A percentile compares a stretch with the other conserved stretches of the same genome.
Evolutionary conservation across 2,888 invertebrate genomes (phyloP).

Genomic region (Acanthopleura granulata): DNA sequence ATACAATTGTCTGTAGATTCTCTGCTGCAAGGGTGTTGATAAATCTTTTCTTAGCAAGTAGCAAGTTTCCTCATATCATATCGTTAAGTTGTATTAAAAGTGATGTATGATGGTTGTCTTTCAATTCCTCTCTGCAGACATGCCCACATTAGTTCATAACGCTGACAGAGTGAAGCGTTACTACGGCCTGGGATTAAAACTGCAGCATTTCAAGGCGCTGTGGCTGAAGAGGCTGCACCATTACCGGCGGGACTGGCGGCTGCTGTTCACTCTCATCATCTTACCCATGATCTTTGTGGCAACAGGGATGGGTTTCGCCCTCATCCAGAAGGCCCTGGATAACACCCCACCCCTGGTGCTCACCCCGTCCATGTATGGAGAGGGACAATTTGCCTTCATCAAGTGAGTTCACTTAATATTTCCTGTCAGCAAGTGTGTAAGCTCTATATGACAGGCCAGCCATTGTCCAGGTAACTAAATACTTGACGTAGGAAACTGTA

Average conservation of each 20-base stretch:
- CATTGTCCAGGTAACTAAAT: too few relatives aligned
- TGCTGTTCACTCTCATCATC: slow-evolving; percentile 61
- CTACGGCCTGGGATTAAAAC: slow-evolving; percentile 34
- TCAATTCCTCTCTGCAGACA: too few relatives aligned
- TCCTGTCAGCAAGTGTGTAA: too few relatives aligned
- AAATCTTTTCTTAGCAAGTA: too few relatives aligned
- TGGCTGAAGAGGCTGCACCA: slow-evolving; percentile 68
- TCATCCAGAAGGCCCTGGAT: slow-evolving; percentile 52
- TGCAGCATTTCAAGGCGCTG: slow-evolving; percentile 57
- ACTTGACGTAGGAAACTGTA: too few relatives aligned
- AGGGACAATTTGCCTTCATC: slow-evolving; percentile 55
- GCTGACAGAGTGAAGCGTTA: neutral
- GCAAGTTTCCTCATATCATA: too few relatives aligned
- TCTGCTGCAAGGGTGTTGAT: too few relatives aligned
- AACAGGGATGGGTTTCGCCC: slow-evolving; percentile 65
- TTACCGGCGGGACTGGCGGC: slow-evolving; percentile 64
- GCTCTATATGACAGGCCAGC: too few relatives aligned
- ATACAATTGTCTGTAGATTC: too few relatives aligned
- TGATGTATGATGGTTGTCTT: too few relatives aligned
- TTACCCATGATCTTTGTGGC: slow-evolving; percentile 67
- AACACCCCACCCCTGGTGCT: slow-evolving; percentile 58
- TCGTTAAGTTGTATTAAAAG: too few relatives aligned
- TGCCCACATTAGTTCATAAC: too few relatives aligned
- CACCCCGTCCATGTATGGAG: slow-evolving; percentile 66
- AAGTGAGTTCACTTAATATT: slow-evolving; percentile 41